phyloP scores from a whole-genome alignment of 2,113 vertebrate genomes.

The Gymnogyps californianus region DNA sequence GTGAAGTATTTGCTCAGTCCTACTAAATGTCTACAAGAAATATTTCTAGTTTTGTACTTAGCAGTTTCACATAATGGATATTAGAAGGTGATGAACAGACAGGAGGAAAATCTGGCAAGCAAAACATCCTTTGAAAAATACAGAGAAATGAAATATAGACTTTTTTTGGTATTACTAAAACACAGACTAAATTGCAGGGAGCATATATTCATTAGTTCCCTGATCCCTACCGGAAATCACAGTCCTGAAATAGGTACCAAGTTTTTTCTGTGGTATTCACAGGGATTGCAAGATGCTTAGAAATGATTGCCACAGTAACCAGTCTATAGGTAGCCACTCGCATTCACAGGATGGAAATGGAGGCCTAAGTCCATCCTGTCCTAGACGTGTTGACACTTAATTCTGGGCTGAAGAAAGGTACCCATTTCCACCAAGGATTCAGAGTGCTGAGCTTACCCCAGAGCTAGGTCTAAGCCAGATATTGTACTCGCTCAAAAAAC shows the following conservation, averaged over 20 bases:
- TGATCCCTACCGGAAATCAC: background rate
- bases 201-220: background rate
- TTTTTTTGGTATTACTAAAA: background rate
- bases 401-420: background rate
- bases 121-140: background rate
- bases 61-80: background rate
- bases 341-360: background rate
- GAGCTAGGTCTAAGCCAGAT: background rate
- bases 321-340: background rate
- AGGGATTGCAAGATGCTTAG: background rate
- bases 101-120: background rate
- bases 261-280: background rate
- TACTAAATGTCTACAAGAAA: background rate
- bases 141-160: background rate
- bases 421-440: background rate
- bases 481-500: background rate
- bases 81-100: background rate
- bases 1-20: background rate
- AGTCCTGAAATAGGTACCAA: background rate
- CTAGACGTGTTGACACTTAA: background rate
- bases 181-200: background rate
- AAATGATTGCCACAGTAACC: background rate
- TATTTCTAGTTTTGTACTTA: background rate
- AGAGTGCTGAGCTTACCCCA: background rate
- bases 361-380: background rate